These are phyloP conservation scores for Acipenser oxyrinchus DNA, from an alignment of 2,797 vertebrate genomes.

Conservation along the genomic window DNA sequence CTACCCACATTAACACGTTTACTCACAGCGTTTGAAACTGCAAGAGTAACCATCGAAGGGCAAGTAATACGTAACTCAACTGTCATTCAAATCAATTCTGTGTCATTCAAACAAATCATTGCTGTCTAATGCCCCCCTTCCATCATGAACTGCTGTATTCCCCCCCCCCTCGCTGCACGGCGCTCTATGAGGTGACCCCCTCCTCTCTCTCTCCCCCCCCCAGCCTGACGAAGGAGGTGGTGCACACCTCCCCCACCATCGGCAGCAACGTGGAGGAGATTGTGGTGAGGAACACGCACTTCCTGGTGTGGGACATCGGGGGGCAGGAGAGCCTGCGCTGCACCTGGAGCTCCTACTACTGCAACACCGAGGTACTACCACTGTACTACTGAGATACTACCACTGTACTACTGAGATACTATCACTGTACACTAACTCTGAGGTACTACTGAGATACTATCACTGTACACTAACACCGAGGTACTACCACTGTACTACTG, in stretches of 20 bases:
- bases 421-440: neutral
- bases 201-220: neutral
- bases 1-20: neutral
- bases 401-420: neutral
- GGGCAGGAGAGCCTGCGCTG: conserved; percentile 71
- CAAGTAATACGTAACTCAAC: neutral
- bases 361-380: conserved; percentile 67
- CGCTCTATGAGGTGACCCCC: neutral
- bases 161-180: neutral
- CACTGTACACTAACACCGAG: neutral
- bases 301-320: conserved; percentile 78
- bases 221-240: conserved; percentile 74
- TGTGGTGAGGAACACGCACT: conserved; percentile 63
- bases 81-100: neutral
- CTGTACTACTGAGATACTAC: neutral
- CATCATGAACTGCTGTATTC: too few relatives aligned
- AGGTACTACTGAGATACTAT: neutral
- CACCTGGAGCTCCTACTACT: conserved; percentile 70
- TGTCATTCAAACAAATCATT: neutral
- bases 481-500: neutral
- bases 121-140: neutral
- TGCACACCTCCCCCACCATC: conserved; percentile 72
- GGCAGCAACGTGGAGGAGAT: conserved; percentile 80
- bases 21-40: neutral
- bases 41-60: neutral